Evolutionary conservation across 2,888 invertebrate genomes (phyloP), one percentile per base, ranked within the genome.

Genomic region (Dilophus febrilis): DNA sequence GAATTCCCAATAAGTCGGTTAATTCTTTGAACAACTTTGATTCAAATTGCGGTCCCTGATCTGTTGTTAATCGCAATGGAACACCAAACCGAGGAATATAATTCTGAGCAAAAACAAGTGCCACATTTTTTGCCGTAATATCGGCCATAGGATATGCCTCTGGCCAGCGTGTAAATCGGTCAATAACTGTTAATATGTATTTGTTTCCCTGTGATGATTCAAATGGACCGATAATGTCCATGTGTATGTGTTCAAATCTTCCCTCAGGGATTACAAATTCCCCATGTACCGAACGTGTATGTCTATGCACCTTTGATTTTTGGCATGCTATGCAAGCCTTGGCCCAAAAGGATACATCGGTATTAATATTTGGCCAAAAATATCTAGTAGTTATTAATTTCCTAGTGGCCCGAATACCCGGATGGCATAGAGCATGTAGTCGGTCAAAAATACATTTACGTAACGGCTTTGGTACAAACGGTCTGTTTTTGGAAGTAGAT

Each of bases 81-180:
- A 53, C 48, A 1, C 64, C 64, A 42, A 54, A 64, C 8, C 61
- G 46, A 1, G 60, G 40, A 2, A 66, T 53, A 65, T 63, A 66
- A 0, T 45, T 42, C 0, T 36, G 29, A 11, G 52, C 36, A 4
- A 64, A 48, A 1, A 56, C 51, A n/a, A 42, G 37, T 2, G 55
- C 58, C 2, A 49, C 45, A 2, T 44, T 48, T 12, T 45, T 44
- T 0, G 50, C 50, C 4, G 48, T 44, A 29, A 47, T 49, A 36
- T 52, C 46, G 19, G 18, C n/a, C 2, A 53, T 38, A 2, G 51
- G 50, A 22, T 48, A 40, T 10, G 47, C 49, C 31, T 47, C 51
- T 1, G 48, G 47, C 50, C 51, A 53, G 2, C 50, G 46, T 1
- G 49, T 42, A 32, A 48, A 50, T 46, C 40, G 34, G 31, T 47